These are phyloP conservation scores for Spodoptera frugiperda DNA, from an alignment of 1,140 invertebrate genomes.

Conservation along the genomic window DNA sequence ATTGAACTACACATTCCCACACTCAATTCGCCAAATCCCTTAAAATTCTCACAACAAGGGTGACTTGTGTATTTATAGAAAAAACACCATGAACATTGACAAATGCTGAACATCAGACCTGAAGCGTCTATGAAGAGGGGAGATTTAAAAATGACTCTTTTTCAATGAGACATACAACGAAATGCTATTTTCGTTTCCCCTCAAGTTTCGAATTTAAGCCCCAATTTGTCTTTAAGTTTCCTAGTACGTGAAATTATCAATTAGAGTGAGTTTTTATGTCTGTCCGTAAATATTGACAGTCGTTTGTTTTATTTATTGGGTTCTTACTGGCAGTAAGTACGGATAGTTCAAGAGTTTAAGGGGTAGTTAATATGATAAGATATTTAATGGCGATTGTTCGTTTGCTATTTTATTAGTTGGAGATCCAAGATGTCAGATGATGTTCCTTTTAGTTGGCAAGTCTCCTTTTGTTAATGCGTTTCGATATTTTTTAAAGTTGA, in stretches of 20 bases:
- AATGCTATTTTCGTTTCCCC: constrained; percentile 64
- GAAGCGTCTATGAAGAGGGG: constrained; percentile 49
- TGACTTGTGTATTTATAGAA: constrained; percentile 38
- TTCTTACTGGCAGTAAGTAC: too few relatives aligned
- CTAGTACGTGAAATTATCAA: constrained; percentile 19
- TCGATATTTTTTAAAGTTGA: too few relatives aligned
- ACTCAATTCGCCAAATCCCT: constrained; percentile 2
- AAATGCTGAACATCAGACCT: constrained; percentile 67
- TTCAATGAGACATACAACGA: constrained; percentile 58
- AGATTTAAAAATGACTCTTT: constrained; percentile 68
- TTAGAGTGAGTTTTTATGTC: not conserved
- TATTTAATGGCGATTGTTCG: too few relatives aligned
- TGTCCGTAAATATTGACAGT: not conserved
- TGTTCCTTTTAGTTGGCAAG: too few relatives aligned
- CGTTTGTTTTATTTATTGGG: too few relatives aligned
- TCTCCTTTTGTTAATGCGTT: too few relatives aligned
- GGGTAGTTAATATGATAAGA: too few relatives aligned
- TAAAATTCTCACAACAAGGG: not conserved
- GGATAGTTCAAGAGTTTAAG: too few relatives aligned
- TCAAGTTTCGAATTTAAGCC: constrained; percentile 58
- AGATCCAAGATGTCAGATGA: too few relatives aligned
- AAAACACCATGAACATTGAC: constrained; percentile 63
- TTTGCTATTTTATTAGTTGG: too few relatives aligned
- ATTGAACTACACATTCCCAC: constrained; percentile 6
- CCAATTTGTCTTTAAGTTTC: constrained; percentile 63